Evolutionary conservation across 2,113 vertebrate species (phyloP), one percentile per base, ranked within the genome.

Genomic region (Mirounga angustirostris): DNA sequence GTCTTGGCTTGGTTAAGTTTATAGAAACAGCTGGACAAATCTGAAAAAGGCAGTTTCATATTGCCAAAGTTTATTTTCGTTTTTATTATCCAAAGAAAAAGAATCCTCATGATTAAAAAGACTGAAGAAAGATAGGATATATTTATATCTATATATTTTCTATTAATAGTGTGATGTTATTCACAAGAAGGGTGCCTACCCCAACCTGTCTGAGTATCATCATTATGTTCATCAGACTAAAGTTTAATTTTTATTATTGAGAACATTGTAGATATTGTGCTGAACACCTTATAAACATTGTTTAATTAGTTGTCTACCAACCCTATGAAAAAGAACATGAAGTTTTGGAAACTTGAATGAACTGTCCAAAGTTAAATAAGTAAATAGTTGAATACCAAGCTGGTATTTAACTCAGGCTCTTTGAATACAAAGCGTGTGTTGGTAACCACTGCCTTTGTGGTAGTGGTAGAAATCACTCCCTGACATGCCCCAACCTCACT

Each of bases 71-170:
- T 73, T 86, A 73, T 18, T 94, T 93, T 81, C 9, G n/a, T 81
- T 90, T 92, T 93, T 88, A 74, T 89, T 61, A 91, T 52, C 63
- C 43, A 59, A 43, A 69, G 33, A 10, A 79, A 85, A 83, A 78
- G 52, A 26, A 3, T 14, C 14, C 24, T 71, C 52, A 12, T 81
- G 0, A 19, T 85, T 74, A 85, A 74, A 92, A 80, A 82, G 59
- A 95, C 19, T 83, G 33, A 86, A 81, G 8, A 65, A 85, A 79
- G 94, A 50, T 0, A 50, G 10, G 22, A 30, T 30, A 36, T 59
- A 85, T 91, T 73, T 83, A 30, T 63, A 52, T 26, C 4, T 94
- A 61, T 46, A 59, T n/a, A 40, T 76, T 52, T 59, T 40, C 24
- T 54, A 2, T 80, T 36, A 59, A 58, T 6, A 52, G 15, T 73